Conservation (phyloP, 2,888 invertebrate genomes). For the Xanthorhoe designata region DNA sequence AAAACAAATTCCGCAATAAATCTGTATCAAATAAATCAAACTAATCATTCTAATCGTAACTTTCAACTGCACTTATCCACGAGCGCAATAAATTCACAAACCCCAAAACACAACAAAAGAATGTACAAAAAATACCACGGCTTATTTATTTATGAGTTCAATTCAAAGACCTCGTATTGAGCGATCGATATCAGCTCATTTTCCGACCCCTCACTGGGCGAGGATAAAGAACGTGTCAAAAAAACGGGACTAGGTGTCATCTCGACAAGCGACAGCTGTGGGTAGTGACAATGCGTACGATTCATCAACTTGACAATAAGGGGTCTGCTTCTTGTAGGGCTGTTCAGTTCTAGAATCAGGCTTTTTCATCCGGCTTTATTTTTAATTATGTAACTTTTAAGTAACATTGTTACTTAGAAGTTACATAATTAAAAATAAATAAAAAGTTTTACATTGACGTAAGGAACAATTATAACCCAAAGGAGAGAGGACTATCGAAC, state of each 20-base stretch:
- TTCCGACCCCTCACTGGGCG: constrained; percentile 69
- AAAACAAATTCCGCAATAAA: constrained; percentile 40
- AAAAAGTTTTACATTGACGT: too few relatives aligned
- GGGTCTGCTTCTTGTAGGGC: constrained; percentile 53
- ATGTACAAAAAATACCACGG: constrained; percentile 74
- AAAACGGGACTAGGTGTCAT: constrained; percentile 80
- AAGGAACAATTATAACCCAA: too few relatives aligned
- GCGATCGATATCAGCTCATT: constrained; percentile 83
- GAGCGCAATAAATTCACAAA: constrained; percentile 65
- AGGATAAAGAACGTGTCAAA: constrained; percentile 76
- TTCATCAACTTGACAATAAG: constrained; percentile 78
- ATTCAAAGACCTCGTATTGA: constrained; percentile 77
- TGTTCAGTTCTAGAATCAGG: constrained; percentile 5
- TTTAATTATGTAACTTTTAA: too few relatives aligned
- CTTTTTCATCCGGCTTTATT: constrained; percentile 14
- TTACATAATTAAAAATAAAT: too few relatives aligned
- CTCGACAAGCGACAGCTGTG: constrained; percentile 82
- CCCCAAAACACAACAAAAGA: constrained; percentile 72
- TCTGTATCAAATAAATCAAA: constrained; percentile 43
- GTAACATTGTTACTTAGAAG: too few relatives aligned
- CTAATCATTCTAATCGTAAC: constrained; percentile 50
- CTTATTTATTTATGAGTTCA: constrained; percentile 83
- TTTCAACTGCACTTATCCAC: constrained; percentile 47
- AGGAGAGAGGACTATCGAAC: too few relatives aligned
- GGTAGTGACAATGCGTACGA: constrained; percentile 75